These are phyloP conservation scores for Perca flavescens DNA, from an alignment of 2,113 vertebrate genomes.

Conservation along the genomic window DNA sequence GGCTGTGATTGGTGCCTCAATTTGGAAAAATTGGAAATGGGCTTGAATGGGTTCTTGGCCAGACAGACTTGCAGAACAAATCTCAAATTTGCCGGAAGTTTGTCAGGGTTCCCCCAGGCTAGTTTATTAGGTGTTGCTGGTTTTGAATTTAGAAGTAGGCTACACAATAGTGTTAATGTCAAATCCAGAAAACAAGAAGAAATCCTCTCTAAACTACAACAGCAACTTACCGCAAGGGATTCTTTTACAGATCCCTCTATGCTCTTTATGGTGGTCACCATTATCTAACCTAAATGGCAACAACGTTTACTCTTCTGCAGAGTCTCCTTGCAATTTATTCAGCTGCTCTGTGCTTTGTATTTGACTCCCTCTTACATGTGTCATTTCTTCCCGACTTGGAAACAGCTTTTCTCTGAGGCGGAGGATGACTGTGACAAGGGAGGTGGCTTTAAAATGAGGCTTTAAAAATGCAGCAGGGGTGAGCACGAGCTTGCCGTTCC, in stretches of 20 bases:
- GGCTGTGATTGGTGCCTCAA: no score
- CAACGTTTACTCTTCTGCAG: slow-evolving; percentile 18
- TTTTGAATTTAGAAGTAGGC: background rate
- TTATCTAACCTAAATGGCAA: background rate
- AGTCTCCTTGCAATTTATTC: slow-evolving; percentile 25
- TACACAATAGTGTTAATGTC: background rate
- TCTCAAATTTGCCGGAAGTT: no score
- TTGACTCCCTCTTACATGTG: slow-evolving; percentile 6
- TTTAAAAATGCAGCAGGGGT: slow-evolving; percentile 20
- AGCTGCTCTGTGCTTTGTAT: background rate
- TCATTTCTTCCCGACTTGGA: slow-evolving; percentile 22
- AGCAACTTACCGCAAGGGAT: background rate
- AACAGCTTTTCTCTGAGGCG: slow-evolving; percentile 21
- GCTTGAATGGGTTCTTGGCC: no score
- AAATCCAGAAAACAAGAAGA: slow-evolving; percentile 11
- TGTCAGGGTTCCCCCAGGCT: no score
- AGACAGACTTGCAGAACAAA: no score
- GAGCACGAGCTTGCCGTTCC: slow-evolving; percentile 16
- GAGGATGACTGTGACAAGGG: slow-evolving; percentile 32
- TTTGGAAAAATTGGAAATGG: no score
- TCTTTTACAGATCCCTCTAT: slow-evolving; percentile 1
- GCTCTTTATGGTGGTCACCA: slow-evolving; percentile 14
- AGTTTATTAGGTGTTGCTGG: background rate
- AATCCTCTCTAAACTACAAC: background rate
- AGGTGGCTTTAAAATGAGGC: slow-evolving; percentile 45